phyloP scores from a whole-genome alignment of 1,140 invertebrate species.

The Trichoplusia ni region DNA sequence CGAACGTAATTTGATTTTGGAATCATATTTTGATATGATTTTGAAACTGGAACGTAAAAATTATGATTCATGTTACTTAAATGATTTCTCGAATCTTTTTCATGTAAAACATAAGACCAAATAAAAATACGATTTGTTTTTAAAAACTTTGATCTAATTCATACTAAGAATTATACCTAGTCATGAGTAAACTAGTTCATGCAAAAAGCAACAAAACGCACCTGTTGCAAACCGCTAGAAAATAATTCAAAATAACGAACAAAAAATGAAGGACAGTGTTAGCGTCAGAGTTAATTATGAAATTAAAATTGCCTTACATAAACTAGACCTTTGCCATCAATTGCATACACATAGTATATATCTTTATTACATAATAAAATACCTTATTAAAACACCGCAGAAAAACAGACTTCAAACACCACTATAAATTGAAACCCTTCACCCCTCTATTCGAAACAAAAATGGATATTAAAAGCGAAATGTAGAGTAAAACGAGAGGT shows the following conservation, averaged over 20 bases:
- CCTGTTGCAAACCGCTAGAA: too few relatives aligned
- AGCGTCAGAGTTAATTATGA: neutral
- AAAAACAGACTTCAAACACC: neutral
- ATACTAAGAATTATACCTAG: too few relatives aligned
- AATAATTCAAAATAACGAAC: neutral
- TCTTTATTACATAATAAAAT: conserved; percentile 11
- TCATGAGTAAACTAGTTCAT: neutral
- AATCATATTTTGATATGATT: too few relatives aligned
- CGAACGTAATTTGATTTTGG: too few relatives aligned
- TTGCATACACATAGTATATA: neutral
- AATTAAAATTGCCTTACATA: conserved; percentile 1
- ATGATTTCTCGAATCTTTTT: too few relatives aligned
- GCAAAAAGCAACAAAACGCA: neutral
- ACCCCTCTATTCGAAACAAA: neutral
- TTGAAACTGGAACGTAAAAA: too few relatives aligned
- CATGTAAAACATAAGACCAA: too few relatives aligned
- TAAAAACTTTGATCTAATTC: too few relatives aligned
- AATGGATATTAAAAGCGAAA: neutral
- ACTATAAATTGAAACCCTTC: neutral
- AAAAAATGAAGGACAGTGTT: neutral
- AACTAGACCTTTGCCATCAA: conserved; percentile 2
- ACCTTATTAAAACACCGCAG: neutral
- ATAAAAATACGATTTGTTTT: too few relatives aligned
- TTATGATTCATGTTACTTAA: too few relatives aligned
- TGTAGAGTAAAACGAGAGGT: neutral